Percentiles rank a stretch among this genome's conserved stretches.
phyloP scores from a whole-genome alignment of 2,888 invertebrate species.

The Melipona bicolor region DNA sequence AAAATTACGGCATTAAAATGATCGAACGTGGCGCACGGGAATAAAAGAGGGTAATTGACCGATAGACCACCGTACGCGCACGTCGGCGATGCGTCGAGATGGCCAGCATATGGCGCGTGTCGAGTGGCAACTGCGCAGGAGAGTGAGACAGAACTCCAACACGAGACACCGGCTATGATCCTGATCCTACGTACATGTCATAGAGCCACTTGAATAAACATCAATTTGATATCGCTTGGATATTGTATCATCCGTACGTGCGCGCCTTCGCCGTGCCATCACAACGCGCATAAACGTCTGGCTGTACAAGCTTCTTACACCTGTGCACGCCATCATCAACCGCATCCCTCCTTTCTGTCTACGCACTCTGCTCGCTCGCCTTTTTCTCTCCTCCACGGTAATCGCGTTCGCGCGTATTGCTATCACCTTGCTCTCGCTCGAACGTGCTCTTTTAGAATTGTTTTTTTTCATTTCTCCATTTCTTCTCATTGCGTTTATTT shows the following conservation, averaged over 20 bases:
- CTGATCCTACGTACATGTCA: slow-evolving; percentile 28
- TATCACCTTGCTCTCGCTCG: not conserved
- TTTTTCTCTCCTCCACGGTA: not conserved
- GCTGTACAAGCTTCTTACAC: slow-evolving; percentile 44
- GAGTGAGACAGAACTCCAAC: not conserved
- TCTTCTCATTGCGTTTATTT: not conserved
- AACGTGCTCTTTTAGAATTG: not conserved
- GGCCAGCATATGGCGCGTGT: not conserved
- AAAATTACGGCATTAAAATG: not conserved
- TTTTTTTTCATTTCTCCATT: not conserved
- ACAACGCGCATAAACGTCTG: slow-evolving; percentile 50
- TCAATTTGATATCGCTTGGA: slow-evolving; percentile 70
- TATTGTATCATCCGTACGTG: slow-evolving; percentile 54
- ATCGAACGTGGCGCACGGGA: not conserved
- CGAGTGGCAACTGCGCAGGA: not conserved
- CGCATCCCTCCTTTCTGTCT: not conserved
- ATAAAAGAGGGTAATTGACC: not conserved
- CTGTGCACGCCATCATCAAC: slow-evolving; percentile 28
- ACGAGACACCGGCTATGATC: not conserved
- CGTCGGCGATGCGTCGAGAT: not conserved
- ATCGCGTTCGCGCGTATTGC: slow-evolving; percentile 4
- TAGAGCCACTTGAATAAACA: slow-evolving; percentile 74
- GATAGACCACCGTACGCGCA: not conserved
- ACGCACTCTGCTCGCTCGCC: not conserved
- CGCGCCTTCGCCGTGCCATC: slow-evolving; percentile 35